These are phyloP conservation scores for Helicoverpa assulta DNA, from an alignment of 2,888 invertebrate genomes.

Conservation along the genomic window DNA sequence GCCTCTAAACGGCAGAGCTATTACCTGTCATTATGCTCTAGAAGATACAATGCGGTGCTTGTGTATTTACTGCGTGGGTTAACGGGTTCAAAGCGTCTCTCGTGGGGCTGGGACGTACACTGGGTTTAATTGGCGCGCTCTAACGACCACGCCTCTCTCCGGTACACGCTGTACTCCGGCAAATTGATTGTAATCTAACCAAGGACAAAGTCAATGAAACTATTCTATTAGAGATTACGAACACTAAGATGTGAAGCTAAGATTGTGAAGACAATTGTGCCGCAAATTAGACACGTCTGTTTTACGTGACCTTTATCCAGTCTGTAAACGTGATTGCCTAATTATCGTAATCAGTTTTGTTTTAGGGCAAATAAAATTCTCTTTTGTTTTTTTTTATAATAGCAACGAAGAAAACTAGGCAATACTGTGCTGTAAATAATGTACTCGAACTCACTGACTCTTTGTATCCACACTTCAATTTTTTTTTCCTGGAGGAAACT, in stretches of 20 bases:
- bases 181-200: slow-evolving; percentile 64
- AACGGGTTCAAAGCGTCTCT: slow-evolving; percentile 58
- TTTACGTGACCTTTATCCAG: slow-evolving; percentile 14
- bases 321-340: neutral
- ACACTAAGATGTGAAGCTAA: slow-evolving; percentile 9
- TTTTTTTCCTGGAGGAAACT: no score
- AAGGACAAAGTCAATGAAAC: slow-evolving; percentile 51
- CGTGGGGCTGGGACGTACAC: slow-evolving; percentile 33
- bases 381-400: neutral
- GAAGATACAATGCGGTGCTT: slow-evolving; percentile 37
- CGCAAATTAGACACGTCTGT: slow-evolving; percentile 19
- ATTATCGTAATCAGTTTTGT: neutral
- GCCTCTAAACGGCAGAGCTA: slow-evolving; percentile 49
- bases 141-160: slow-evolving; percentile 44
- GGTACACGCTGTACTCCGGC: slow-evolving; percentile 40
- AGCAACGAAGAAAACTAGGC: no score
- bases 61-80: slow-evolving; percentile 53
- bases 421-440: no score
- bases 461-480: no score
- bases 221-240: slow-evolving; percentile 50
- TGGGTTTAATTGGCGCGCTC: slow-evolving; percentile 57
- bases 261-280: slow-evolving; percentile 17
- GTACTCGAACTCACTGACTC: no score
- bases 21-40: slow-evolving; percentile 54
- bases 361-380: neutral